Conservation (phyloP, 2,113 vertebrate species). For the Pseudopipra pipra region DNA sequence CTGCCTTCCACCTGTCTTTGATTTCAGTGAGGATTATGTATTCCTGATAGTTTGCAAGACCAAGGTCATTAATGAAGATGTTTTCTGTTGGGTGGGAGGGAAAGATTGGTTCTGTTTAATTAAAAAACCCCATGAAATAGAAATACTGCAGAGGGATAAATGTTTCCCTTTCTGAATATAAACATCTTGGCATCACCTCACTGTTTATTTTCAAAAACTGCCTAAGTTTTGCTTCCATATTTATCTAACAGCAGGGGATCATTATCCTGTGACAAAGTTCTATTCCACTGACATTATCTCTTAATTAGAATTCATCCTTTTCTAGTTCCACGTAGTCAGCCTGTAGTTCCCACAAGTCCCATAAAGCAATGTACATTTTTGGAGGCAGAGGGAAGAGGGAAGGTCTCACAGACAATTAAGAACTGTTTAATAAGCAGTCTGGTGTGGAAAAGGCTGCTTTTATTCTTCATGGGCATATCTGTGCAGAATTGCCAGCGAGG, state of each 20-base stretch:
- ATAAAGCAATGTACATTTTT: constrained; percentile 37
- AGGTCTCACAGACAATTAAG: constrained; percentile 28
- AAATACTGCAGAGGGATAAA: constrained; percentile 54
- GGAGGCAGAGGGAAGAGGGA: constrained; percentile 19
- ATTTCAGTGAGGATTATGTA: neutral
- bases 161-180: constrained; percentile 66
- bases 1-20: neutral
- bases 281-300: constrained; percentile 70
- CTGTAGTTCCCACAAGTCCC: constrained; percentile 45
- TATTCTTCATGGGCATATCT: neutral
- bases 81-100: constrained; percentile 28
- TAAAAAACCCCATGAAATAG: constrained; percentile 39
- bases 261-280: constrained; percentile 75
- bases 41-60: neutral
- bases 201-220: constrained; percentile 72
- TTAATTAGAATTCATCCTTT: constrained; percentile 72
- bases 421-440: constrained; percentile 49
- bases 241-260: constrained; percentile 77
- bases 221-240: constrained; percentile 70
- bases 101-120: constrained; percentile 33
- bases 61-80: constrained; percentile 27
- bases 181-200: constrained; percentile 74
- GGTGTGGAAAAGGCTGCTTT: neutral
- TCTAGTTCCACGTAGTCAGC: constrained; percentile 50
- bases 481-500: neutral